Evolutionary conservation across 2,113 vertebrate species (phyloP), one percentile per base, ranked within the genome.

Genomic region (Rhea pennata): DNA sequence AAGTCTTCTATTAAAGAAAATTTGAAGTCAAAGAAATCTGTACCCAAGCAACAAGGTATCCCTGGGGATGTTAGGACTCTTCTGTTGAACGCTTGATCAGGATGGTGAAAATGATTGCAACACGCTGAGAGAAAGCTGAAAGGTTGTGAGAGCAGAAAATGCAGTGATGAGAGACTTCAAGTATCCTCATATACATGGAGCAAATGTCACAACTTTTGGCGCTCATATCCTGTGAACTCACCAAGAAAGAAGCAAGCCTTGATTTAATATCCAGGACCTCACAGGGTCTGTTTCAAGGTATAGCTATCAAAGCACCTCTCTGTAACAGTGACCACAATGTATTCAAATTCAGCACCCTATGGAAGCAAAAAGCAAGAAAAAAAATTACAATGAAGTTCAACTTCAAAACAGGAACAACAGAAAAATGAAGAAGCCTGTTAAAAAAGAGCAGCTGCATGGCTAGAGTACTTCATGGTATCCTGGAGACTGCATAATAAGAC

Each of bases 41-140:
- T 76, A 59, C 87, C 87, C 36, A 29, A 96, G 78, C 88, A 87
- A 91, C 92, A 88, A 90, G 82, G 64, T 65, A 46, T 88, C 96
- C 88, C 90, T 31, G 5, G 90, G 91, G 91, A 85, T 54, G 46
- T 39, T 76, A 53, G 61, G 71, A 50, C 29, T 64, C 53, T 3
- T 92, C 94, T 97, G 94, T 94, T 96, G 93, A 95, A 87, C 84
- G 66, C 64, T 85, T 79, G 78, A 33, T 58, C 15, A 93, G 93
- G 87, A 46, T 62, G 31, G 78, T 69, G 59, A 83, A 93, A 96
- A 87, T 56, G 89, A 79, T 82, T 89, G 87, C 71, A 87, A 95
- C 87, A 90, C 0, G 82, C 78, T 46, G 90, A 42, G 90, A 87
- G 84, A 73, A 90, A 91, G 48, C 31, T 67, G 33, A 19, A 78